Evolutionary conservation across 2,888 invertebrate species (phyloP).

Genomic region (Coenonympha glycerion): DNA sequence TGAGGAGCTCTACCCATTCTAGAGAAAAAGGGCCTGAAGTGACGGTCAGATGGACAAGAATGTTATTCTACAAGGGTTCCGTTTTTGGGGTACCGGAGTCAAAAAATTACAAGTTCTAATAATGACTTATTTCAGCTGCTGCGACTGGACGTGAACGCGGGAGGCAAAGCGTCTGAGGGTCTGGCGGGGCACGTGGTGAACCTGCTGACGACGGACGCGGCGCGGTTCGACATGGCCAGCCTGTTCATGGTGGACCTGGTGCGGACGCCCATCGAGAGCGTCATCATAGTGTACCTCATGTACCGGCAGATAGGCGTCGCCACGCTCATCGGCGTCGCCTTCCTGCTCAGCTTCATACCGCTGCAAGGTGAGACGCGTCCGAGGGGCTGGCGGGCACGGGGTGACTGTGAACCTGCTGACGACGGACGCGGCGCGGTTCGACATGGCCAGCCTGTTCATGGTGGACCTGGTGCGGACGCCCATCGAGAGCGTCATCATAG

Average conservation of each 20-base stretch:
- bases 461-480: too few species aligned
- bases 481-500: too few species aligned
- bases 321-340: constrained; percentile 76
- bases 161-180: constrained; percentile 76
- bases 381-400: too few species aligned
- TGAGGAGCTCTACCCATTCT: too few species aligned
- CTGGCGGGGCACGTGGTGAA: constrained; percentile 82
- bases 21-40: too few species aligned
- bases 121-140: constrained; percentile 77
- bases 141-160: constrained; percentile 80
- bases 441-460: too few species aligned
- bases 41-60: too few species aligned
- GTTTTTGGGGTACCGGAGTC: too few species aligned
- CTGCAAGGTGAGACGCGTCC: constrained; percentile 26
- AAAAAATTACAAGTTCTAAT: too few species aligned
- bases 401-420: too few species aligned
- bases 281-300: constrained; percentile 84
- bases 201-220: constrained; percentile 90
- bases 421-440: too few species aligned
- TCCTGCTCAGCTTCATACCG: constrained; percentile 74
- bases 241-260: constrained; percentile 88
- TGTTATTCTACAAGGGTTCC: too few species aligned
- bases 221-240: constrained; percentile 87
- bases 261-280: constrained; percentile 87
- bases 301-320: constrained; percentile 77